Evolutionary conservation across 2,888 invertebrate genomes (phyloP), one percentile per base, ranked within the genome.

Genomic region (Melinaea menophilus): DNA sequence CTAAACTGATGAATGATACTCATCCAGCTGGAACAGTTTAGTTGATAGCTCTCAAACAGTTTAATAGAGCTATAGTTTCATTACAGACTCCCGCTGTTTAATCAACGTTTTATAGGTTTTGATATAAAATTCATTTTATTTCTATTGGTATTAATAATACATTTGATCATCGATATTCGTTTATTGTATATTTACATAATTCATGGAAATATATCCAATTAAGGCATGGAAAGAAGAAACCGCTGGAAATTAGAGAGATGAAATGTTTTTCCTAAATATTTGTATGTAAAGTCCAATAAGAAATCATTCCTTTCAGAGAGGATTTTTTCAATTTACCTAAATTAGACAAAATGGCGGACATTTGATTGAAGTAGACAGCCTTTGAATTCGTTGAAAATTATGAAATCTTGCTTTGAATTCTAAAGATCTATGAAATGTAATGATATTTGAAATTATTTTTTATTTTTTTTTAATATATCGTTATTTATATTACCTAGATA

Each of bases 281-380:
- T 51, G 2, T 31, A 51, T 55, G 56, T 60, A 54, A 60, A n/a
- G 22, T 51, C 22, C 34, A 57, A 31, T 57, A 22, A 55, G 4
- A 58, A 54, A 58, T 55, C 45, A 41, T 56, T 57, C 56, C 46
- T 61, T 68, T 64, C 22, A 56, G 56, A 51, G 59, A 59, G 54
- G 35, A 56, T 41, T 59, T 60, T 63, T 65, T 64, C 67, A 65
- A 65, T 69, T 65, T 66, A 59, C 57, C 63, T 55, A 51, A 66
- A 65, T 70, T 64, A 65, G 57, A 67, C 63, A 65, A 62, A 59
- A 61, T 64, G 67, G 59, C 59, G 58, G 66, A 69, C 62, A 58
- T 59, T 62, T 64, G 66, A 65, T 65, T 55, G 66, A 68, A 64
- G 51, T 56, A 54, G 48, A 63, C 63, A 33, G 9, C 41, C 13